Evolutionary conservation across 1,140 invertebrate genomes (phyloP).

Genomic region (Mactra quadrangularis): DNA sequence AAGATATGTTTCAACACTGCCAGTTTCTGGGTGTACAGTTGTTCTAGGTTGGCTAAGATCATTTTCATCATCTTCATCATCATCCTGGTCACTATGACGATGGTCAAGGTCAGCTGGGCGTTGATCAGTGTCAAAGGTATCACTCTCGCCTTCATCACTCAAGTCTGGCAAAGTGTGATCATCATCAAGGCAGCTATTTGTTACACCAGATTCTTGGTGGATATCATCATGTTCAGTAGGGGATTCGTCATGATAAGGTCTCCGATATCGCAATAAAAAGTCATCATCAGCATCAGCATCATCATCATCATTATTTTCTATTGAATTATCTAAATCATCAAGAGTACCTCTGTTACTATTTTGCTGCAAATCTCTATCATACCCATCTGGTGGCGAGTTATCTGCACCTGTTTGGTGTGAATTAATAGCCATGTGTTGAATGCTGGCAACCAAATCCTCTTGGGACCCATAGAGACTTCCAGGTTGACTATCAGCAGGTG

Average conservation of each 20-base stretch:
- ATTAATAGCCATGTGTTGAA: slow-evolving; percentile 72
- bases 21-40: neutral
- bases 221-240: neutral
- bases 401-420: neutral
- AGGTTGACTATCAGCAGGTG: slow-evolving; percentile 78
- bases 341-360: neutral
- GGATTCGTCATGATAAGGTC: too few species aligned
- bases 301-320: neutral
- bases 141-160: neutral
- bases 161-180: neutral
- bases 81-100: neutral
- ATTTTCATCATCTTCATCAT: slow-evolving; percentile 31
- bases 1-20: slow-evolving; percentile 12
- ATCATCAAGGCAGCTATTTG: too few species aligned
- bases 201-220: too few species aligned
- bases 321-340: neutral
- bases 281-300: neutral
- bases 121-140: neutral
- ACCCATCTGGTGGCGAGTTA: neutral
- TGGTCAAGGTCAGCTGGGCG: neutral
- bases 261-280: too few species aligned
- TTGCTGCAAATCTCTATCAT: too few species aligned
- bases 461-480: slow-evolving; percentile 70
- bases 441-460: slow-evolving; percentile 73
- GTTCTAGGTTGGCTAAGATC: neutral